Conservation (phyloP, 2,888 invertebrate genomes). For the Aproaerema taeniolella region DNA sequence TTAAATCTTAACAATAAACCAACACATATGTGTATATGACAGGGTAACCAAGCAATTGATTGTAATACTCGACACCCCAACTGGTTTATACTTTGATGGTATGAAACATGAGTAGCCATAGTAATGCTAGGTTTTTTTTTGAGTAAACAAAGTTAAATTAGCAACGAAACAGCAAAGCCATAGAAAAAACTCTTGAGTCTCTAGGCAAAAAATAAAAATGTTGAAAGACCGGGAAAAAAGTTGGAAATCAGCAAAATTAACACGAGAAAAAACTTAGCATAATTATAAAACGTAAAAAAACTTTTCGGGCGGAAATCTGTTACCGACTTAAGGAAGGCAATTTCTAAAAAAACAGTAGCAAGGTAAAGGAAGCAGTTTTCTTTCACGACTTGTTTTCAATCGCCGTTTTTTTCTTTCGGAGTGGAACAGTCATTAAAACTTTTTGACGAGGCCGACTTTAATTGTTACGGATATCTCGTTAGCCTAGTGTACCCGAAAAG, state of each 20-base stretch:
- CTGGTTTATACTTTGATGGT: too few species aligned
- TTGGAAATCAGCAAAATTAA: slow-evolving; percentile 19
- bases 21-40: too few species aligned
- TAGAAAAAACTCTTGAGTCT: too few species aligned
- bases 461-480: slow-evolving; percentile 61
- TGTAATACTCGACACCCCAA: too few species aligned
- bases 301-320: slow-evolving; percentile 24
- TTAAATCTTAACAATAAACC: too few species aligned
- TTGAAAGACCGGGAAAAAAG: too few species aligned
- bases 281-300: slow-evolving; percentile 34
- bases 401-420: slow-evolving; percentile 34
- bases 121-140: too few species aligned
- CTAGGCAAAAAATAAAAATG: too few species aligned
- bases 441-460: slow-evolving; percentile 54
- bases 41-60: too few species aligned
- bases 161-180: too few species aligned
- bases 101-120: too few species aligned
- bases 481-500: slow-evolving; percentile 29
- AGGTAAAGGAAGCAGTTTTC: slow-evolving; percentile 29
- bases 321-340: slow-evolving; percentile 27
- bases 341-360: slow-evolving; percentile 25
- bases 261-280: slow-evolving; percentile 31
- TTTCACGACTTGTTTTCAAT: slow-evolving; percentile 44
- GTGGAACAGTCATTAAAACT: slow-evolving; percentile 66
- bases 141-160: too few species aligned